phyloP scores from a whole-genome alignment of 2,888 invertebrate genomes.

The Agrotis exclamationis region DNA sequence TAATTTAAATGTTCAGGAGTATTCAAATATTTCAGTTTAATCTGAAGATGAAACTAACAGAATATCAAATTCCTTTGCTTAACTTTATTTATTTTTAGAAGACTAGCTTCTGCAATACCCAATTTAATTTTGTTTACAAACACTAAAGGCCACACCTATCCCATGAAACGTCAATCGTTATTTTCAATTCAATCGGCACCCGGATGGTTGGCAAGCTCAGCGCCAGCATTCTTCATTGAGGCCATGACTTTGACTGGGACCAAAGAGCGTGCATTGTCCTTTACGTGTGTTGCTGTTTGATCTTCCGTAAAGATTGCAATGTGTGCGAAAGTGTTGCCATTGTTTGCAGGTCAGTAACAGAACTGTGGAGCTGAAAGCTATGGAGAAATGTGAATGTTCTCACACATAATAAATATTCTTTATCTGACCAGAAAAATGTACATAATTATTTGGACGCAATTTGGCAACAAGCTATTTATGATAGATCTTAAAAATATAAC shows the following conservation, averaged over 20 bases:
- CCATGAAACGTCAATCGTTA: constrained; percentile 38
- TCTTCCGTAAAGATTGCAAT: constrained; percentile 32
- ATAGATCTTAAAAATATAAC: too few species aligned
- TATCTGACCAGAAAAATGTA: too few species aligned
- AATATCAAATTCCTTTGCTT: neutral
- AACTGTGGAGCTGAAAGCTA: neutral
- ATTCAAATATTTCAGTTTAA: too few species aligned
- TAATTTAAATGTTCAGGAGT: neutral
- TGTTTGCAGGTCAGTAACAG: constrained; percentile 24
- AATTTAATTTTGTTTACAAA: constrained; percentile 21
- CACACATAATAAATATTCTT: neutral
- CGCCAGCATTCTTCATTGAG: constrained; percentile 42
- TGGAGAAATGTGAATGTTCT: neutral
- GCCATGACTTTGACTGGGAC: constrained; percentile 61
- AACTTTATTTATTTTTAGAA: neutral
- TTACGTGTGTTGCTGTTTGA: constrained; percentile 41
- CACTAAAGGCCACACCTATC: constrained; percentile 36
- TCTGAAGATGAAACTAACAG: neutral
- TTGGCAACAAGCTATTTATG: too few species aligned
- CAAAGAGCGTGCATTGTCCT: constrained; percentile 60
- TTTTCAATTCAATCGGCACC: constrained; percentile 34
- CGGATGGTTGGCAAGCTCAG: constrained; percentile 52
- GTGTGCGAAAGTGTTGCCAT: constrained; percentile 44
- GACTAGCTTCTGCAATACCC: neutral
- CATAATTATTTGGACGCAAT: too few species aligned